Base-by-base conservation (phyloP, 2,797 vertebrate species). In the Fistularia commersonii region DNA sequence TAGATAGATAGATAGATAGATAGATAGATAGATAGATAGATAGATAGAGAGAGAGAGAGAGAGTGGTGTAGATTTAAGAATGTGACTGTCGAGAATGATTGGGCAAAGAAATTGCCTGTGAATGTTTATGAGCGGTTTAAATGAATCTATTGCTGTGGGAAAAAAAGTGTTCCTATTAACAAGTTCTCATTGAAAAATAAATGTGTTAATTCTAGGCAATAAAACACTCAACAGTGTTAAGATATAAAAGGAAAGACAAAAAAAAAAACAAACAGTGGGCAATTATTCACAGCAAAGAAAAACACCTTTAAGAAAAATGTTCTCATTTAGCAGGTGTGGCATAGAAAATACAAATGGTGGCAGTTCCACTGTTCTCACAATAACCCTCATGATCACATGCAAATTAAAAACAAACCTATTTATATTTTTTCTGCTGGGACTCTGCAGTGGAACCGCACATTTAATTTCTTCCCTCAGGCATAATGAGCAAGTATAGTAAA, bases 371-470 rank as follows among this genome's bases (percentile, higher is more conserved):
- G 65, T 57, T 72, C 63, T 55, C 66, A 78, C 62, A 86, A 81
- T 82, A 86, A 76, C 80, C 74, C 74, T 69, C 59, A 69, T 81
- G 78, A 85, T 82, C 72, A 67, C 71, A 85, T 86, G 81, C 80
- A 85, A 84, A 89, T 86, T 64, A 83, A 87, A 88, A 87, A 80
- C 76, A 85, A 84, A 83, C 72, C 73, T 78, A 82, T 87, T 87
- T 85, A 76, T 80, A 83, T 82, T 74, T 76, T 76, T 45, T 57
- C 64, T 62, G 61, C 67, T 68, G 74, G 66, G 73, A 71, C 64
- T 69, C 15, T 39, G 45, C 59, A 55, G 45, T 65, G 58, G 65
- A 80, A 6, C 61, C 48, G 54, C 61, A 69, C 15, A 11, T 74
- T 78, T 80, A 49, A 74, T 76, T 84, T 76, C 56, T 61, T 57